A percentile compares a stretch with the other conserved stretches of the same genome.
Evolutionary conservation across 2,113 vertebrate species (phyloP).

Genomic region (Crotalus horridus): DNA sequence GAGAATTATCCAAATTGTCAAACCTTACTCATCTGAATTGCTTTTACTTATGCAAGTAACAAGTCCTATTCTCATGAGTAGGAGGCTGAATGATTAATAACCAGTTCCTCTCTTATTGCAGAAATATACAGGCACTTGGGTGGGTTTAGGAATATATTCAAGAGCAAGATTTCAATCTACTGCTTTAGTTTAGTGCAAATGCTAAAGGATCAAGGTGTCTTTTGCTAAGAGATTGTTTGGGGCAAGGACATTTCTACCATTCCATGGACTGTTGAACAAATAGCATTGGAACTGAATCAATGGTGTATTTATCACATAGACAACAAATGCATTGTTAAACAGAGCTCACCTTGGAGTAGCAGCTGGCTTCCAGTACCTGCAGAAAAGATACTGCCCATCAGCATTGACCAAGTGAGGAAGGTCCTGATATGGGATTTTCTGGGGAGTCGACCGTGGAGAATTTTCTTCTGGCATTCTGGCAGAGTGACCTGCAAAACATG

Average conservation of each 20-base stretch:
- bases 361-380: constrained; percentile 91
- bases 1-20: not conserved
- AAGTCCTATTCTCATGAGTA: not conserved
- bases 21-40: not conserved
- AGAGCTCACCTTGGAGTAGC: constrained; percentile 81
- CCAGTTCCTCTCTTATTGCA: not conserved
- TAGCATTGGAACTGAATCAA: not conserved
- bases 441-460: constrained; percentile 78
- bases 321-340: not conserved
- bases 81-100: constrained; percentile 17
- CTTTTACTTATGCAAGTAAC: constrained; percentile 2
- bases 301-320: not conserved
- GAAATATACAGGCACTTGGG: not conserved
- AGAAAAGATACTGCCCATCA: constrained; percentile 90
- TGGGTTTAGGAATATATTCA: not conserved
- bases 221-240: constrained; percentile 18
- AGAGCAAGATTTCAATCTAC: constrained; percentile 2
- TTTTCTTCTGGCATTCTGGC: constrained; percentile 86
- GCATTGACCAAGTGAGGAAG: constrained; percentile 86
- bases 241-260: not conserved
- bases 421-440: constrained; percentile 80
- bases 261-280: not conserved
- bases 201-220: not conserved
- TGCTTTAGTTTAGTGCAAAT: not conserved
- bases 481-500: constrained; percentile 57